Evolutionary conservation across 2,797 vertebrate genomes (phyloP).

Genomic region (Glyptemys insculpta): DNA sequence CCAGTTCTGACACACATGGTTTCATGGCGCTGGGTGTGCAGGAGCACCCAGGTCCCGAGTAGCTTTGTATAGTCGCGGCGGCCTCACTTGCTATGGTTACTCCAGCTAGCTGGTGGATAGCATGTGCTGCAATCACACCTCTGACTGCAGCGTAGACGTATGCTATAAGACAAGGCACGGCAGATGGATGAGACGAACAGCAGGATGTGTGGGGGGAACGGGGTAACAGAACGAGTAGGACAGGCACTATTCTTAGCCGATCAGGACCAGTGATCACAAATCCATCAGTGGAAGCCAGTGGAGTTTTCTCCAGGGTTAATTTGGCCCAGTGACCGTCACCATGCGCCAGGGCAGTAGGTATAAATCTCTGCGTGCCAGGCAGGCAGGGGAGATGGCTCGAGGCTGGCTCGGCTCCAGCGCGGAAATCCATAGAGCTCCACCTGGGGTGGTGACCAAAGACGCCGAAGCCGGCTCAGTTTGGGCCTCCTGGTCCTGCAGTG

Average conservation of each 20-base stretch:
- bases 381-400: neutral
- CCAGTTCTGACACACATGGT: neutral
- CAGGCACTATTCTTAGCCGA: neutral
- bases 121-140: neutral
- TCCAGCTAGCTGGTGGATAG: neutral
- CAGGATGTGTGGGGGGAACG: neutral
- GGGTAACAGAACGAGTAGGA: neutral
- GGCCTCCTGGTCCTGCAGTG: neutral
- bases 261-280: neutral
- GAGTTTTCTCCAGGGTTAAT: neutral
- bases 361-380: neutral
- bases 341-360: neutral
- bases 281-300: neutral
- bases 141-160: neutral
- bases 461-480: neutral
- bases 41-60: neutral
- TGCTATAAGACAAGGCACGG: neutral
- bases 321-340: neutral
- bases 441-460: neutral
- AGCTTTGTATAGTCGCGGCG: neutral
- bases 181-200: neutral
- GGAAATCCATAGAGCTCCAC: neutral
- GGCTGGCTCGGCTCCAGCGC: neutral
- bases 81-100: neutral
- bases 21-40: neutral